These are phyloP conservation scores for Trididemnum nubilum DNA, from an alignment of 23 tunicate species.

Conservation along the genomic window DNA sequence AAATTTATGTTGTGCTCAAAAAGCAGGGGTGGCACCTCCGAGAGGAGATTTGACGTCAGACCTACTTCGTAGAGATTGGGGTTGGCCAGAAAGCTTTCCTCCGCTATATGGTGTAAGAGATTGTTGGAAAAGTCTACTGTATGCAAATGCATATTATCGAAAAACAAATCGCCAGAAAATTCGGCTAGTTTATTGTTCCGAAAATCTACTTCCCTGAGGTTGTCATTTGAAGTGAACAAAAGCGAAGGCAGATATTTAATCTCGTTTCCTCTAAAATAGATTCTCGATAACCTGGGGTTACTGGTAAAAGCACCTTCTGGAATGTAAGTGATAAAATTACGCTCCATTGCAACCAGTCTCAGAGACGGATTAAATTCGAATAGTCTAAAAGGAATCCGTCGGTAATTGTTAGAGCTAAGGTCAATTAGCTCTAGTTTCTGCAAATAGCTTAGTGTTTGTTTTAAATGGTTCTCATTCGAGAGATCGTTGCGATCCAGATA, in stretches of 20 bases:
- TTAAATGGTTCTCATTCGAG: neutral
- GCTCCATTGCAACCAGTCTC: neutral
- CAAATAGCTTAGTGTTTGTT: constrained; percentile 9
- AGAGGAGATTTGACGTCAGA: neutral
- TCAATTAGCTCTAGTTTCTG: neutral
- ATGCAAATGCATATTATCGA: neutral
- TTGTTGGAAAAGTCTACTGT: constrained; percentile 5
- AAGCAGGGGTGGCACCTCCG: neutral
- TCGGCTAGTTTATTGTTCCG: neutral
- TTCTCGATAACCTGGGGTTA: neutral
- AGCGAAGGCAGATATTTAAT: constrained; percentile 12
- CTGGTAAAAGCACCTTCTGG: constrained; percentile 7
- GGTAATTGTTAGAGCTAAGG: neutral
- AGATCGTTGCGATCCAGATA: neutral
- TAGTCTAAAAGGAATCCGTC: neutral
- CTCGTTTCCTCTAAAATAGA: neutral
- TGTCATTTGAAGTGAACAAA: neutral
- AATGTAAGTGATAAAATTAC: constrained; percentile 6
- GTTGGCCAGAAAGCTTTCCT: neutral
- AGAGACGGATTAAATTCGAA: neutral
- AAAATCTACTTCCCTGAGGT: neutral
- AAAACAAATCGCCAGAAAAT: constrained; percentile 21
- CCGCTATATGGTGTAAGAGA: neutral
- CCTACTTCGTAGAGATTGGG: neutral
- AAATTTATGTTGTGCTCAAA: neutral